Evolutionary conservation across 2,888 invertebrate genomes (phyloP).

Genomic region (Drosophila longiperda): DNA sequence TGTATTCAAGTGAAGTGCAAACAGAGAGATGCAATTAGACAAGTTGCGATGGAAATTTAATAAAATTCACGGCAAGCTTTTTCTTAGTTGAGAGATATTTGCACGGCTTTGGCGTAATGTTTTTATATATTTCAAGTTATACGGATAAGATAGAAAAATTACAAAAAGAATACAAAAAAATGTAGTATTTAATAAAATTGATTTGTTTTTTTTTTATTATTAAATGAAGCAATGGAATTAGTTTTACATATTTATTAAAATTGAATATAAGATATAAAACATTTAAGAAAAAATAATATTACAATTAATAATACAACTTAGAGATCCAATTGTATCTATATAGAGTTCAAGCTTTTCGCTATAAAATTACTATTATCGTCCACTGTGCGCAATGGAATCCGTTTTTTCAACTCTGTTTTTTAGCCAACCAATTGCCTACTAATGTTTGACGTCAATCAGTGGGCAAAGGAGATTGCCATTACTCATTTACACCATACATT

Average conservation of each 20-base stretch:
- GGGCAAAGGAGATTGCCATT: constrained; percentile 57
- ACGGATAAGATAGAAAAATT: not conserved
- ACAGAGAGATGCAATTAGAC: constrained; percentile 30
- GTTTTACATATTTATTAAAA: not conserved
- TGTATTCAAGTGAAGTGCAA: constrained; percentile 29
- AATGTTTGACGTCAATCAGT: constrained; percentile 58
- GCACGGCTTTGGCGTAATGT: not conserved
- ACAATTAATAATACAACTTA: not conserved
- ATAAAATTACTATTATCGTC: not conserved
- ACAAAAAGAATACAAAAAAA: not conserved
- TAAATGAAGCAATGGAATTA: not conserved
- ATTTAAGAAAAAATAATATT: not conserved
- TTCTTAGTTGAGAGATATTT: not conserved
- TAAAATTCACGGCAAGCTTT: not conserved
- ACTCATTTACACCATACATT: constrained; percentile 31
- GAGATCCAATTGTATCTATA: not conserved
- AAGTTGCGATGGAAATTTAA: not conserved
- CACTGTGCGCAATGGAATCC: not conserved
- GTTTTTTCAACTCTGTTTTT: not conserved
- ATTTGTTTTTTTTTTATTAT: too few species aligned
- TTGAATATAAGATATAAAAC: not conserved
- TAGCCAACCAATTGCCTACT: constrained; percentile 17
- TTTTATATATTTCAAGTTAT: too few species aligned
- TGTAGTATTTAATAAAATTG: too few species aligned
- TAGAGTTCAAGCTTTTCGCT: too few species aligned